phyloP scores from a whole-genome alignment of 2,113 vertebrate genomes.

The Erythrocercus mccallii region DNA sequence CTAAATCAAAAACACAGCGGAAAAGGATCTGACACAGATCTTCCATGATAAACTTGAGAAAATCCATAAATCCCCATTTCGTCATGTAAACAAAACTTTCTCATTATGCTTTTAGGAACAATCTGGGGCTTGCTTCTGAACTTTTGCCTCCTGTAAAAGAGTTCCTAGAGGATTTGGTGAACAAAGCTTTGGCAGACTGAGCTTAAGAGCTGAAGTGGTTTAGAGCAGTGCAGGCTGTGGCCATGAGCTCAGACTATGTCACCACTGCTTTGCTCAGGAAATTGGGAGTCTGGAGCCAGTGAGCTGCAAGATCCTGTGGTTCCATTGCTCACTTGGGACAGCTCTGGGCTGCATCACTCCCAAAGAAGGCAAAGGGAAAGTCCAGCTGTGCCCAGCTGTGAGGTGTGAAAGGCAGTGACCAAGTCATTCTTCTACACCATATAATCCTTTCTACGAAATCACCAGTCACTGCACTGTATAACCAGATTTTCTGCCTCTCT shows the following conservation, averaged over 20 bases:
- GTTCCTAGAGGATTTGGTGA: background rate
- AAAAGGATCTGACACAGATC: background rate
- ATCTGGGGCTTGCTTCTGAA: background rate
- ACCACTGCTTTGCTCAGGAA: background rate
- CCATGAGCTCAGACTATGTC: background rate
- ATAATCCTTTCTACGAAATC: background rate
- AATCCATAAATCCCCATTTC: background rate
- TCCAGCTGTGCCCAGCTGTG: background rate
- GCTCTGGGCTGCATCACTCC: background rate
- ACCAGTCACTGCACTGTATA: background rate
- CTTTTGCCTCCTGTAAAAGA: background rate
- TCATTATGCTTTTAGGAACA: background rate
- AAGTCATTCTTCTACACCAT: background rate
- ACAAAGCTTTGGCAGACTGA: background rate
- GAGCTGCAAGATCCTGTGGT: background rate
- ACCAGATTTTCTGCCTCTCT: background rate
- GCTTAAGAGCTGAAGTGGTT: background rate
- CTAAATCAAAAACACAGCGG: background rate
- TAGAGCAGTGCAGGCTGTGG: background rate
- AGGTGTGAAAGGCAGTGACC: rapidly evolving
- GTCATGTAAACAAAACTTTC: background rate
- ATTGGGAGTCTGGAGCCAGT: background rate
- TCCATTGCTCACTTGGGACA: background rate
- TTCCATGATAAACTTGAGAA: background rate
- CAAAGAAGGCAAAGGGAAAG: background rate